phyloP scores from a whole-genome alignment of 2,113 vertebrate genomes.

The Oreotrochilus melanogaster region DNA sequence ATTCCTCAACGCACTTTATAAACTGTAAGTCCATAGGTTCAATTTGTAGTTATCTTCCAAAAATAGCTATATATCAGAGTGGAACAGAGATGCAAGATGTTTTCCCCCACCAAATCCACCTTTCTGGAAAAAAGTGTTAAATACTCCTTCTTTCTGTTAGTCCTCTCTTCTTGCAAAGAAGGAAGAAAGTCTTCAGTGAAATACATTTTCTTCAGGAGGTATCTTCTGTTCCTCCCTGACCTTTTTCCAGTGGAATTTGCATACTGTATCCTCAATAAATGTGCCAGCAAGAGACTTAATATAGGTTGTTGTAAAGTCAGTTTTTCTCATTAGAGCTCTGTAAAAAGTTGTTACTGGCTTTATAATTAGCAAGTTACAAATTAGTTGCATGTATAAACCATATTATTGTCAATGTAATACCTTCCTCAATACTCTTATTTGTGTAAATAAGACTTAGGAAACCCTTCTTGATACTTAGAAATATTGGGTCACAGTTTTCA shows the following conservation, averaged over 20 bases:
- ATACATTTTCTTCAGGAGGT: conserved; percentile 63
- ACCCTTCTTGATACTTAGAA: not conserved
- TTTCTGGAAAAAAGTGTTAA: conserved; percentile 33
- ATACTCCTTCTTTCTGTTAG: conserved; percentile 45
- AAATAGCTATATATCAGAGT: conserved; percentile 10
- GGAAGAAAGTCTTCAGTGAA: conserved; percentile 49
- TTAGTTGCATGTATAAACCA: not conserved
- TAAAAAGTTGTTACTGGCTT: not conserved
- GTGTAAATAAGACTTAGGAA: not conserved
- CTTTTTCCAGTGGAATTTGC: conserved; percentile 53
- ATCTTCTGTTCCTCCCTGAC: conserved; percentile 70
- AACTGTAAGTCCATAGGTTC: conserved; percentile 34
- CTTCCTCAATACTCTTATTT: not conserved
- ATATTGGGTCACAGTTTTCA: not conserved
- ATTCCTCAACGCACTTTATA: conserved; percentile 16
- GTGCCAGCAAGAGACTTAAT: conserved; percentile 33
- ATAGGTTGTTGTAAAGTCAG: not conserved
- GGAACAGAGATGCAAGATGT: conserved; percentile 11
- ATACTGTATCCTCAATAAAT: conserved; percentile 44
- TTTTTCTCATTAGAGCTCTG: conserved; percentile 19
- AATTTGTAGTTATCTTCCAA: conserved; percentile 59
- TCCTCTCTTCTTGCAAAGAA: conserved; percentile 58
- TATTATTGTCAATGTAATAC: not conserved
- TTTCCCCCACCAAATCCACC: conserved; percentile 59
- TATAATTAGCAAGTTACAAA: conserved; percentile 3